Conservation (phyloP, 1,140 invertebrate species). For the Charaxes varanes region DNA sequence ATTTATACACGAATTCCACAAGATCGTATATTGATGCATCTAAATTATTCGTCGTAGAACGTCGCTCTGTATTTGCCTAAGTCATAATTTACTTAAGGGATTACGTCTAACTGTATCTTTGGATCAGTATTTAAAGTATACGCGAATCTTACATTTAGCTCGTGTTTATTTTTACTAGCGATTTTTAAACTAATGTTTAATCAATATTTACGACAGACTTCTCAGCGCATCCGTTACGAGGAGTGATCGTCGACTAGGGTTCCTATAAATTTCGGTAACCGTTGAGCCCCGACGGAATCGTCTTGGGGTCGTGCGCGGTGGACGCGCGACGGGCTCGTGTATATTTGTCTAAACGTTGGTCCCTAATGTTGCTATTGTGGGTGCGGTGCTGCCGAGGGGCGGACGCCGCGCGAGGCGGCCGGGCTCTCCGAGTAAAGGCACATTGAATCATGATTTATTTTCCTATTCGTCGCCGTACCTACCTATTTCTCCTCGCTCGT, state of each 20-base stretch:
- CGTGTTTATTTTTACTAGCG: slow-evolving; percentile 1
- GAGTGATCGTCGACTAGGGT: slow-evolving; percentile 25
- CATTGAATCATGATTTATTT: slow-evolving; percentile 65
- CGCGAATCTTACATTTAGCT: slow-evolving; percentile 6
- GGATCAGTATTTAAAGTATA: no score
- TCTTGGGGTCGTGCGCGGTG: no score
- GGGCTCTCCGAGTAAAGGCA: slow-evolving; percentile 68
- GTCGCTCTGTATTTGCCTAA: no score
- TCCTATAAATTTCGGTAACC: slow-evolving; percentile 33
- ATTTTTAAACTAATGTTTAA: slow-evolving; percentile 7
- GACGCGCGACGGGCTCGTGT: slow-evolving; percentile 54
- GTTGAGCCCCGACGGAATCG: slow-evolving; percentile 29
- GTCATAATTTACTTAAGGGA: neutral
- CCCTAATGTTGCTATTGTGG: slow-evolving; percentile 70
- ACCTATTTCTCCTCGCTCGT: slow-evolving; percentile 40
- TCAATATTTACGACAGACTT: slow-evolving; percentile 4
- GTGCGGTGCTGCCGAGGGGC: slow-evolving; percentile 30
- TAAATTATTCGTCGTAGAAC: no score
- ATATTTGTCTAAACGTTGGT: slow-evolving; percentile 73
- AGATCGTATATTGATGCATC: no score
- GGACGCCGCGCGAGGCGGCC: slow-evolving; percentile 54
- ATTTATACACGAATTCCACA: neutral
- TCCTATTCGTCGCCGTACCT: slow-evolving; percentile 46
- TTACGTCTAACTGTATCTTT: neutral
- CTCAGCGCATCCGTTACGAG: neutral